Base-by-base conservation (phyloP, 2,113 vertebrate genomes). In the Dipodomys stephensi region DNA sequence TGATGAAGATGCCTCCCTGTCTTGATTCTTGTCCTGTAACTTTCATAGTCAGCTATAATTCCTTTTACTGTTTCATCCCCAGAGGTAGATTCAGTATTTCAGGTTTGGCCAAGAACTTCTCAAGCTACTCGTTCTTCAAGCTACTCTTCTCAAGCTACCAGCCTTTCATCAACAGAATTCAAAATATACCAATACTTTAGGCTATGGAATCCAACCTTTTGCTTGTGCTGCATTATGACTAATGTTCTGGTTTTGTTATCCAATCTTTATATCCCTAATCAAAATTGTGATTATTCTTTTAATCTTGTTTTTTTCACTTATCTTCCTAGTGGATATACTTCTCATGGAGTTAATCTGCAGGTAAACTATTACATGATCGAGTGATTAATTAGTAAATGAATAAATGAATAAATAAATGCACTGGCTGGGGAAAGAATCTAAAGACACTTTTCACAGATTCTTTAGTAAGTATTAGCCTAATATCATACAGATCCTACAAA, bases 401-500 rank as follows among this genome's bases (percentile, higher is more conserved):
- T 65, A 44, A 74, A n/a, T 81, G 80, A 88, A 83, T 80, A n/a
- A 95, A 72, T 68, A 74, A 80, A 87, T 71, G 25, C 30, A 62
- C 86, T 57, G 32, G 27, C n/a, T 85, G 32, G 32, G 72, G 19
- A 69, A 95, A 78, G 46, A 27, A 94, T 96, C 25, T 93, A 87
- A 92, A 95, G 60, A n/a, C 60, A 87, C 71, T 79, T 88, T 92
- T 80, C 85, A 89, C 11, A 90, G 67, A 83, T 92, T 19, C 46
- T 92, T 93, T 91, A 88, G 68, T 35, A 60, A 88, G 68, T 35
- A 60, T 74, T 82, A 90, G 62, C 28, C 49, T 30, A 46, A 16
- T 65, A 74, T 85, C 71, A 79, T 53, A 95, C 32, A 39, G 12
- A 92, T 87, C 8, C 90, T 92, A 93, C 87, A 88, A 88, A 83